Conservation (phyloP, 1,140 invertebrate species). For the Zophobas morio region DNA sequence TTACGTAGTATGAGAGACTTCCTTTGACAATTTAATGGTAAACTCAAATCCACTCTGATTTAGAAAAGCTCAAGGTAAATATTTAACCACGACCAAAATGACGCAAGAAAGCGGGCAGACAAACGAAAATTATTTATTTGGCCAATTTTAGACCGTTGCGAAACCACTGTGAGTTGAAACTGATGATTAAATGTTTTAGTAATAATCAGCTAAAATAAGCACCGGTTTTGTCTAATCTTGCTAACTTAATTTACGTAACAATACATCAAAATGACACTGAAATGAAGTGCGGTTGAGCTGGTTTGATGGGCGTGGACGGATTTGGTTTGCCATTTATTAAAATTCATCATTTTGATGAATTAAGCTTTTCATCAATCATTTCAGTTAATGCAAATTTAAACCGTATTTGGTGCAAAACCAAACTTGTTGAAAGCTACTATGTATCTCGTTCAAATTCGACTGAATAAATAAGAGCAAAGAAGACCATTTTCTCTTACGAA, state of each 20-base stretch:
- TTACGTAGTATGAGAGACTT: neutral
- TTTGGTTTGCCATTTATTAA: neutral
- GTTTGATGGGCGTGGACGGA: neutral
- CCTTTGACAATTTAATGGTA: slow-evolving; percentile 11
- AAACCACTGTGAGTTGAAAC: neutral
- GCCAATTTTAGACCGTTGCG: neutral
- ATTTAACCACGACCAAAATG: slow-evolving; percentile 5
- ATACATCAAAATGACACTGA: too few species aligned
- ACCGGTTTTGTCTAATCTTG: too few species aligned
- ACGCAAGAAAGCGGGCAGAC: neutral
- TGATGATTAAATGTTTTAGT: neutral
- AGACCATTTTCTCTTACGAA: too few species aligned
- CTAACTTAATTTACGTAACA: too few species aligned
- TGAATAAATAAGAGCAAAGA: too few species aligned
- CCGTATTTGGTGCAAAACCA: neutral
- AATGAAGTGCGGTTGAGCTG: neutral
- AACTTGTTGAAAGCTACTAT: neutral
- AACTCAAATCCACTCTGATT: slow-evolving; percentile 4
- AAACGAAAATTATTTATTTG: neutral
- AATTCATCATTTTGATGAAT: neutral
- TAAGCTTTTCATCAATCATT: neutral
- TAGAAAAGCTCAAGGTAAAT: neutral
- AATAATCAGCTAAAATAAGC: too few species aligned
- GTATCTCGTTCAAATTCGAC: too few species aligned
- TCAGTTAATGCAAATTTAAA: neutral